Base-by-base conservation (phyloP, 2,113 vertebrate genomes). In the Calyptomena viridis region DNA sequence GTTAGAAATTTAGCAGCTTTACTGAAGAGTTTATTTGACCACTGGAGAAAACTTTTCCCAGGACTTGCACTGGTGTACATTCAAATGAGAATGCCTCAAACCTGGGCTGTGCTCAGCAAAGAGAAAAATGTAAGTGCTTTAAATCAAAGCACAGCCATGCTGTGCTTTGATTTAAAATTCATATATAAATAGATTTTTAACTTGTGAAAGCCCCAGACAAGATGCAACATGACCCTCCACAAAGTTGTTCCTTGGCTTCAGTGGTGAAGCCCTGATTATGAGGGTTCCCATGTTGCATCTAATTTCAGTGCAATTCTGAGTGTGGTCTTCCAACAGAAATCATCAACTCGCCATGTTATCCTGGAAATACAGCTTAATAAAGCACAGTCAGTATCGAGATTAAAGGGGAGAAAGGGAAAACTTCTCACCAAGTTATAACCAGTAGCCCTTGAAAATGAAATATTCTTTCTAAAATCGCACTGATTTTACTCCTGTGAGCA, bases 261-360 rank as follows among this genome's bases (percentile, higher is more conserved):
- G 52, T 69, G 67, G 67, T 92, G 37, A 96, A 66, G 16, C 84
- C 44, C 76, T 49, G 71, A 80, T 94, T 81, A 83, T 7, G 30
- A 79, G 22, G 24, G 30, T 93, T 92, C 96, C 69, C 75, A 87
- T 64, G 33, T 15, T 87, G 50, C 84, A 81, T 80, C 62, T 73
- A 93, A 91, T 95, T 97, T 95, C 94, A 90, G 33, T 42, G 40
- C 69, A 94, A 73, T 52, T 85, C 47, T 28, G 27, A 88, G 47
- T 60, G 80, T 83, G 82, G 68, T 71, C 89, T 98, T 87, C 93
- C 84, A 96, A 77, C 14, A 86, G 55, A 68, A 93, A 59, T 59
- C 84, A 76, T 53, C 53, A 72, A 82, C 42, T 90, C 92, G 30
- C 31, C 37, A 84, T 64, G 63, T 64, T 94, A n/a, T 77, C 37